These are phyloP conservation scores for Rhinolophus ferrumequinum DNA, from an alignment of 2,113 vertebrate species.

Conservation along the genomic window DNA sequence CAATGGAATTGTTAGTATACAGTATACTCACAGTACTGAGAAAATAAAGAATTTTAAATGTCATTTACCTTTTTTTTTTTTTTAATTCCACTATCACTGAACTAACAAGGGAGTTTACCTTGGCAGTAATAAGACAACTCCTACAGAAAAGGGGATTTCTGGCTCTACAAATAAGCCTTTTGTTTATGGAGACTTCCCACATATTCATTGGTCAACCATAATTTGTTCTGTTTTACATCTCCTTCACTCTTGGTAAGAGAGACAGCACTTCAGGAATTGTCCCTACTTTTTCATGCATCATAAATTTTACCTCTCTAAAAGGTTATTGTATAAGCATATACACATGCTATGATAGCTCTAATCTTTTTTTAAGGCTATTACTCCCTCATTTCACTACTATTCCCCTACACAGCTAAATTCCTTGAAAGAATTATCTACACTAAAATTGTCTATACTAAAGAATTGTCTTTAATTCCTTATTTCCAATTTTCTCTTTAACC, in stretches of 20 bases:
- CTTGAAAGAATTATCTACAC: neutral
- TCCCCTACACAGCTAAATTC: neutral
- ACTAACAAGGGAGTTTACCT: neutral
- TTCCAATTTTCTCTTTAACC: neutral
- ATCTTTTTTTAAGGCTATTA: neutral
- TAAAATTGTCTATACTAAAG: no score
- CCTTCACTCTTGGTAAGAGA: neutral
- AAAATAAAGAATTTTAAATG: neutral
- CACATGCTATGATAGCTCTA: neutral
- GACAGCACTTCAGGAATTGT: neutral
- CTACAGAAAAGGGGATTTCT: neutral
- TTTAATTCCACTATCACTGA: neutral
- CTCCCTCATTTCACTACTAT: neutral
- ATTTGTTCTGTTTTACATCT: neutral
- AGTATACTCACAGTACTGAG: neutral
- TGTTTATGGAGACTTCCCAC: neutral
- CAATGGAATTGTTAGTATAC: neutral
- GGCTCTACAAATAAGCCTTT: neutral
- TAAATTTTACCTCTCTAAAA: neutral
- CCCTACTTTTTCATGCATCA: neutral
- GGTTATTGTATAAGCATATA: neutral
- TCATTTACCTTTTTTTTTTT: neutral
- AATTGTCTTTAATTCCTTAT: neutral
- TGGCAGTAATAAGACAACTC: neutral
- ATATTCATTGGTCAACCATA: neutral